Percentiles rank a stretch among this genome's conserved stretches.
These are phyloP conservation scores for Lypha dubia DNA, from an alignment of 2,888 invertebrate genomes.

Conservation along the genomic window DNA sequence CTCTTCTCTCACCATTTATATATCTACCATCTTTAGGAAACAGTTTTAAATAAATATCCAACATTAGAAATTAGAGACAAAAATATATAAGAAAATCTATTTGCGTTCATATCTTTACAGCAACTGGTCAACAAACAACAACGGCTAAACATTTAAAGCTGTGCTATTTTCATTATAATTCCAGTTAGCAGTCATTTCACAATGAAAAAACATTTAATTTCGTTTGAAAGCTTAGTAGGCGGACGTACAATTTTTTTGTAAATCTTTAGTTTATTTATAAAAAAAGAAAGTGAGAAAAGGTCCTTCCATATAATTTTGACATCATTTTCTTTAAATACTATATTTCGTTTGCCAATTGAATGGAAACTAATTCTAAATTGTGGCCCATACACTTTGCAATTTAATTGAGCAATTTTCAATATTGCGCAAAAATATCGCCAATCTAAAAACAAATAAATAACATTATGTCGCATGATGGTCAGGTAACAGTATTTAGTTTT, in stretches of 20 bases:
- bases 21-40: constrained; percentile 19
- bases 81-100: background rate
- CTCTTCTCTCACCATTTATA: constrained; percentile 9
- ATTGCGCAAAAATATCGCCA: too few relatives aligned
- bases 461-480: too few relatives aligned
- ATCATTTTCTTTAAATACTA: too few relatives aligned
- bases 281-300: too few relatives aligned
- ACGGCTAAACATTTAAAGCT: background rate
- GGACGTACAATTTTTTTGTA: background rate
- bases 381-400: too few relatives aligned
- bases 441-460: too few relatives aligned
- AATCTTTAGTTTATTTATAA: too few relatives aligned
- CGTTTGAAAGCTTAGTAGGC: background rate
- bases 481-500: too few relatives aligned
- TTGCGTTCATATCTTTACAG: background rate
- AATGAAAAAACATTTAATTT: background rate
- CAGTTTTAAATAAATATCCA: background rate
- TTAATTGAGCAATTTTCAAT: too few relatives aligned
- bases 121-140: constrained; percentile 52
- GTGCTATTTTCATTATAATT: background rate
- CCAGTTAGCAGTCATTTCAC: background rate
- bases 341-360: too few relatives aligned
- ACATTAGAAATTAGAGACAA: background rate
- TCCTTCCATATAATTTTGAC: too few relatives aligned
- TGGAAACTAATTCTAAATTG: too few relatives aligned